Conservation (phyloP, 1,140 invertebrate genomes). For the Anadara kagoshimensis region DNA sequence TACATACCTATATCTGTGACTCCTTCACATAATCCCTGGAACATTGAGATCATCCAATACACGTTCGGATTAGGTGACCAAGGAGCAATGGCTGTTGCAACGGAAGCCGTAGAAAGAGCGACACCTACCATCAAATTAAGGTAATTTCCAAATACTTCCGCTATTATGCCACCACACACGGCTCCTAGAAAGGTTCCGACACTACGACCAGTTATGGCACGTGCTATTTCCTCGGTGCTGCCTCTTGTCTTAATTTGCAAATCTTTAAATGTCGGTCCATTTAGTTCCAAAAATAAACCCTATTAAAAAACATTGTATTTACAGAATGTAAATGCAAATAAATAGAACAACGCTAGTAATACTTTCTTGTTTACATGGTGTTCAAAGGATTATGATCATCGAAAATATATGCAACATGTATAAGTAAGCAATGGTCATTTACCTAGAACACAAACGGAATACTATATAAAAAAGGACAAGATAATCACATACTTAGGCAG, state of each 20-base stretch:
- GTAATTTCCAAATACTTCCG: conserved; percentile 16
- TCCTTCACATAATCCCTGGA: conserved; percentile 36
- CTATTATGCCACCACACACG: conserved; percentile 28
- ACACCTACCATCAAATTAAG: conserved; percentile 37
- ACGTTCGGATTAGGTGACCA: conserved; percentile 9
- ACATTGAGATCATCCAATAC: conserved; percentile 30
- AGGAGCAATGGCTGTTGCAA: conserved; percentile 26
- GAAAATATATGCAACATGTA: too few species aligned
- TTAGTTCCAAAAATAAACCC: conserved; percentile 43
- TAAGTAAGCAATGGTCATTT: too few species aligned
- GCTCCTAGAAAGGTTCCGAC: conserved; percentile 38
- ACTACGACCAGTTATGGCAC: conserved; percentile 38
- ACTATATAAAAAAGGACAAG: too few species aligned
- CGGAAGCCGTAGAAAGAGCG: conserved; percentile 10
- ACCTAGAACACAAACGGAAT: too few species aligned
- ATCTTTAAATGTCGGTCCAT: conserved; percentile 42
- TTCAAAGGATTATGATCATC: too few species aligned
- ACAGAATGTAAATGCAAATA: too few species aligned
- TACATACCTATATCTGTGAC: conserved; percentile 40
- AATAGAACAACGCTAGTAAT: too few species aligned
- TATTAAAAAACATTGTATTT: not conserved
- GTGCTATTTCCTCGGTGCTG: conserved; percentile 35
- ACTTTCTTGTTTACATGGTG: too few species aligned
- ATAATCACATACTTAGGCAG: too few species aligned
- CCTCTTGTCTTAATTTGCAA: conserved; percentile 32